Evolutionary conservation across 2,113 vertebrate species (phyloP), one percentile per base, ranked within the genome.

Genomic region (Pachycephala philippinensis): DNA sequence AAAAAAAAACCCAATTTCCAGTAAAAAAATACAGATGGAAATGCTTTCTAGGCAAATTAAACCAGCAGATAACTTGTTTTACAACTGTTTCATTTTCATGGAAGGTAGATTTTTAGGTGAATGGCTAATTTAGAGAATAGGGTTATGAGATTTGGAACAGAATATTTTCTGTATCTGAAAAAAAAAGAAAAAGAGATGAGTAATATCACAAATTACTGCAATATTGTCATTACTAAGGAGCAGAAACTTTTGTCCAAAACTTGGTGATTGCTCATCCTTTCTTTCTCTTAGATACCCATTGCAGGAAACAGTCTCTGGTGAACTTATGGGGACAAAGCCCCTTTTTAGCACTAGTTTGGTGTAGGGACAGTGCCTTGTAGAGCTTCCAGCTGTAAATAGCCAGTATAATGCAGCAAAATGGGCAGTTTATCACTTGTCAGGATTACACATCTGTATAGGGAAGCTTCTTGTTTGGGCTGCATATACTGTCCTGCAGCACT

Each of bases 141-240:
- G 0, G 0, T 16, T 87, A 68, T 89, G 10, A 82, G 53, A 61
- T 82, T 71, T 65, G 22, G 20, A 85, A 33, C 49, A 23, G 37
- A 84, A 8, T 87, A 61, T 79, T 87, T 71, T 85, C 47, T 91
- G 42, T 33, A 76, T 6, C 24, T 22, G 11, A 37, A 60, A 69
- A 66, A n/a, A 79, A 72, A 42, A 7, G 1, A 1, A 79, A 72
- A 42, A 7, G 1, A 1, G 2, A 26, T 31, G 7, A 40, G 8
- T 54, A 82, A 4, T 59, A 52, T 47, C 24, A 42, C 6, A 42
- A 76, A 64, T 33, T 16, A 22, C 15, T 91, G 19, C 26, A 49
- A 9, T 59, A 19, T 45, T 85, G 19, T 60, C 24, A 19, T 60
- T 85, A 33, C 9, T 15, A 31, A 68, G 50, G 23, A 72, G 15